Base-by-base conservation (phyloP, 2,888 invertebrate genomes). In the Tetranychus truncatus region DNA sequence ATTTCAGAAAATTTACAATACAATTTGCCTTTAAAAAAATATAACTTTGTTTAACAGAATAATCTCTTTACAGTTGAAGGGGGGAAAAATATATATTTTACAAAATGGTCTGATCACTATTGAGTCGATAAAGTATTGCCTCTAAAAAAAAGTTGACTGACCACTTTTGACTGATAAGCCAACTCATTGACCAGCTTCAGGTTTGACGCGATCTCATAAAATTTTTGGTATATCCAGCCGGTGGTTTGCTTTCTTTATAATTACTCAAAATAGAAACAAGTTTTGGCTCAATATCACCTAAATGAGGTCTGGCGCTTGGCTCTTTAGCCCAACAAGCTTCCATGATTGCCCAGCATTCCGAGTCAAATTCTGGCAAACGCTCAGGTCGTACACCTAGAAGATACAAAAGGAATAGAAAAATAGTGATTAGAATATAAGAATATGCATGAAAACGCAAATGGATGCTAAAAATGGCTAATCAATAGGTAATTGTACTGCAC, bases 341-440 rank as follows among this genome's bases (percentile, higher is more conserved):
- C 92, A 92, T 92, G 66, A 92, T 84, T 72, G 86, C 84, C 92
- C 92, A 92, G 81, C 91, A 91, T 44, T 88, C 88, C 76, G 88
- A 87, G 72, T 89, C 87, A 84, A 92, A 92, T 78, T 87, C 85
- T 0, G 88, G 84, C 20, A 91, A 84, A 74, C 89, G 87, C 82
- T 92, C 92, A 3, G 92, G 92, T 7, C 92, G 85, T 11, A 89
- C 86, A 74, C 92, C 92, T 92, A 80, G 66, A 15, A 15, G 3
- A 55, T 15, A 55, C 1, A 15, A 15, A 46, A 55, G 2, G 3
- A 55, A 15, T 5, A 80, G 78, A 21, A 71, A 75, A 76, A 76
- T 65, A 71, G 1, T 77, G 72, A 71, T 65, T 3, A 77, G 15
- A 24, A 44, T 71, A 9, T 24, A 24, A 9, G 34, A 45, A 69